phyloP scores from a whole-genome alignment of 1,140 invertebrate species.

The Melanaphis sacchari region DNA sequence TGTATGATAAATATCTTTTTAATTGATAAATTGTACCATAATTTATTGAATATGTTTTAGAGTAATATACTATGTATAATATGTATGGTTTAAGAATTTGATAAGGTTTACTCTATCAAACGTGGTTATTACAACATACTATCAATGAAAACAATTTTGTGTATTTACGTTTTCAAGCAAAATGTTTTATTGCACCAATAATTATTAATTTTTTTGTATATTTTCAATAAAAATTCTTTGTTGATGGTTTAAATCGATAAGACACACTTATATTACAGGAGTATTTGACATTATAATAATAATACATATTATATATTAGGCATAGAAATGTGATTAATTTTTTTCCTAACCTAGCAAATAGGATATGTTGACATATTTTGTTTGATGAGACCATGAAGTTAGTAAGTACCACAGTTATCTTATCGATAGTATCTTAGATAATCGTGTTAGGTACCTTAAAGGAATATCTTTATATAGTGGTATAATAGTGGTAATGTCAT shows the following conservation, averaged over 20 bases:
- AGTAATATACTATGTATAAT: not conserved
- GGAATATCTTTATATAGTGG: not conserved
- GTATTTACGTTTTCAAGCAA: not conserved
- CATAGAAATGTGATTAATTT: no score
- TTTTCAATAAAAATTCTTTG: not conserved
- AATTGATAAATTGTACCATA: not conserved
- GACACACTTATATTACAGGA: no score
- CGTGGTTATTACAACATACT: not conserved
- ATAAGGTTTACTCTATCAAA: not conserved
- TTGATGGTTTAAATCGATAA: not conserved
- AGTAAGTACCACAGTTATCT: not conserved
- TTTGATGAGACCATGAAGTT: not conserved
- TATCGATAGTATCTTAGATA: not conserved
- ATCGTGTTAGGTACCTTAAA: not conserved
- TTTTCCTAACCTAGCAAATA: no score
- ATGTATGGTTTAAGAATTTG: not conserved
- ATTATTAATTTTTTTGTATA: not conserved
- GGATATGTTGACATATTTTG: no score
- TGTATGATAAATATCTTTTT: not conserved
- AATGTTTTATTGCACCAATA: not conserved
- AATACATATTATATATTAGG: no score
- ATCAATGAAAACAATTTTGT: not conserved
- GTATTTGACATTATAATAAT: not conserved
- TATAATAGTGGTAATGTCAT: constrained; percentile 10
- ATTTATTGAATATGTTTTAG: not conserved